phyloP scores from a whole-genome alignment of 2,888 invertebrate species.

The Phaedon cochleariae region DNA sequence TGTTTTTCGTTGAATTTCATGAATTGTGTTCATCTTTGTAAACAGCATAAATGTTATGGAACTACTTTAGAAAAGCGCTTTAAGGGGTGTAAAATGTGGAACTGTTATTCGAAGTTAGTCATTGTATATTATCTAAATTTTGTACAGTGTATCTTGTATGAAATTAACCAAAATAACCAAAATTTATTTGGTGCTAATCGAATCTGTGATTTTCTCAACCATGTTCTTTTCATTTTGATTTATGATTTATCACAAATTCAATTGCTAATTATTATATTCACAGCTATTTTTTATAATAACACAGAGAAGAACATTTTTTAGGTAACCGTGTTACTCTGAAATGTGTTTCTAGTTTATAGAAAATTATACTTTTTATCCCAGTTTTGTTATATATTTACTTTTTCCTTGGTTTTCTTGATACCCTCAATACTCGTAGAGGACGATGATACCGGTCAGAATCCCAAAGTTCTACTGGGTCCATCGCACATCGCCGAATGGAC shows the following conservation, averaged over 20 bases:
- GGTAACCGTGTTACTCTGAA: not conserved
- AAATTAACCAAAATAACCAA: constrained; percentile 48
- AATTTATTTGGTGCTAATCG: constrained; percentile 63
- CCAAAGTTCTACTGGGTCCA: no score
- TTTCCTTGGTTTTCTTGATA: constrained; percentile 11
- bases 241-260: not conserved
- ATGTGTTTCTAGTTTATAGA: constrained; percentile 4
- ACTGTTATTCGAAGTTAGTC: not conserved
- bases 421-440: not conserved
- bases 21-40: not conserved
- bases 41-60: not conserved
- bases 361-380: constrained; percentile 5
- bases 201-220: constrained; percentile 59
- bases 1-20: not conserved
- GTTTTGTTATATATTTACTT: not conserved
- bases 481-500: no score
- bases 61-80: not conserved
- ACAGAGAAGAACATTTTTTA: not conserved
- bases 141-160: constrained; percentile 9
- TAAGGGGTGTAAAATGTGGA: not conserved
- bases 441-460: not conserved
- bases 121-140: not conserved
- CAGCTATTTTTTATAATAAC: not conserved
- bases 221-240: not conserved
- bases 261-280: not conserved